Evolutionary conservation across 2,888 invertebrate genomes (phyloP), one percentile per base, ranked within the genome.

Genomic region (Xanthia icteritia): DNA sequence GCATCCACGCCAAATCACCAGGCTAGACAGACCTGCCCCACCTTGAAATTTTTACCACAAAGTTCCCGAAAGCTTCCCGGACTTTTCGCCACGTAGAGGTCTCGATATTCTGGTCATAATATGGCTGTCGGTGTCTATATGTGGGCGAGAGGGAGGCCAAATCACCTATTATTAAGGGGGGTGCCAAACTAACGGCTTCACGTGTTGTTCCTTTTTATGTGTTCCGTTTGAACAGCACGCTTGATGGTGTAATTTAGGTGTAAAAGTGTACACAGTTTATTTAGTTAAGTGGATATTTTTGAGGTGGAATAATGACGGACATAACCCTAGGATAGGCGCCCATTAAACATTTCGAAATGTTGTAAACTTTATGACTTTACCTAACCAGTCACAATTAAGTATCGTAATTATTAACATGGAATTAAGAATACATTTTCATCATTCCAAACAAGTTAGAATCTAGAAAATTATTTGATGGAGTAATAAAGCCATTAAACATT

Each of bases 111-210:
- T 94, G 94, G 96, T 84, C 86, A 77, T 81, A 74, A 78, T 84
- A 84, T 74, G 83, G 69, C 83, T 88, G 90, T 85, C 88, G 85
- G 89, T 90, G 89, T 91, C 89, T 91, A 89, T 91, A 90, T 90
- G 92, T 91, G 92, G 91, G 92, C 80, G 89, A 90, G 51, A 88
- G 84, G 88, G 93, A 93, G 94, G 94, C 92, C 84, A 93, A 94
- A 95, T 95, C 95, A 94, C 94, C 95, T 94, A 95, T 95, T 95
- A 96, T 95, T 95, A 95, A 93, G 92, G 94, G 95, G 95, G 96
- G 96, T 95, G 95, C 94, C 93, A 94, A 94, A 94, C 93, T 95
- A 95, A 96, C 94, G 94, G 93, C 92, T 94, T 92, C 93, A 94
- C 94, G 94, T 95, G 95, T 95, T 94, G 93, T 94, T 93, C 93